Conservation (phyloP, 2,797 vertebrate species). For the Pelodytes ibericus region DNA sequence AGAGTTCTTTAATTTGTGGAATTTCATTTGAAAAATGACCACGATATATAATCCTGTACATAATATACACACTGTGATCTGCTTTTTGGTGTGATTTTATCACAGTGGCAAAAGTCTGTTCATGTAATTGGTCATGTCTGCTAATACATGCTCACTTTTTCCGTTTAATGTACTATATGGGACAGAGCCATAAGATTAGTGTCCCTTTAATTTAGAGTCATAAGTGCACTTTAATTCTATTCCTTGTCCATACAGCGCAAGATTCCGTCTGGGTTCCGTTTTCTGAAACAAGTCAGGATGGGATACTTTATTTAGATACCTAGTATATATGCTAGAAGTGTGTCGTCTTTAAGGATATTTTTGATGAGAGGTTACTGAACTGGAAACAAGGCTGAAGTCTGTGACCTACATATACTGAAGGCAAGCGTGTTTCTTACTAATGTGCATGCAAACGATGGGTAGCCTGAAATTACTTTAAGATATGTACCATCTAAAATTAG, state of each 20-base stretch:
- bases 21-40: no score
- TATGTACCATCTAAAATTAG: background rate
- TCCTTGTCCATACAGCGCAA: no score
- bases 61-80: no score
- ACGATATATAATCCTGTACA: no score
- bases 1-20: no score
- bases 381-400: constrained; percentile 26
- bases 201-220: background rate
- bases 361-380: constrained; percentile 13
- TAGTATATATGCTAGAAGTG: background rate
- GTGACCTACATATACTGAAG: constrained; percentile 29
- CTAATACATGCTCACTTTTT: no score
- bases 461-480: background rate
- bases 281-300: background rate
- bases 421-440: background rate
- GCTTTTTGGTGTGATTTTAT: no score
- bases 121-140: no score
- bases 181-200: no score
- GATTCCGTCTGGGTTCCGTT: background rate
- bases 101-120: no score
- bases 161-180: no score
- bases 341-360: constrained; percentile 4
- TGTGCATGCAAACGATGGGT: background rate
- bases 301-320: background rate
- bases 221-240: background rate